These are phyloP conservation scores for Amblyopsis hoosieri DNA, from an alignment of 2,797 vertebrate genomes.

Conservation along the genomic window DNA sequence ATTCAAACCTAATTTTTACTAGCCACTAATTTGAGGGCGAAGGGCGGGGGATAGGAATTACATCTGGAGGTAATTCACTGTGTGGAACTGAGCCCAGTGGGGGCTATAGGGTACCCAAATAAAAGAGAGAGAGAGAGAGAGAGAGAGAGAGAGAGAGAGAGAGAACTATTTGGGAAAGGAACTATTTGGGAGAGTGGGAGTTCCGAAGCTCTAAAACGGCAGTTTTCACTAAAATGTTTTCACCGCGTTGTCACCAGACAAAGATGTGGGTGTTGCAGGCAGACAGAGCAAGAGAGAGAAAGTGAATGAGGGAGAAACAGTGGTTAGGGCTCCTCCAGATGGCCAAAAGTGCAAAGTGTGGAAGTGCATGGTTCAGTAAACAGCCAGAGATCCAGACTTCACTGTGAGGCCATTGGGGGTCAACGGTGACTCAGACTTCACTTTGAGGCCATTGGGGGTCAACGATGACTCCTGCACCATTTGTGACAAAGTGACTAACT, in stretches of 20 bases:
- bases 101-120: conserved; percentile 56
- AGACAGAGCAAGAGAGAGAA: conserved; percentile 12
- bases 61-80: conserved; percentile 83
- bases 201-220: conserved; percentile 68
- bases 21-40: conserved; percentile 79
- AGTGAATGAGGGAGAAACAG: background rate
- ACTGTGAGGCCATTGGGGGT: conserved; percentile 21
- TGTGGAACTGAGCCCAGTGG: conserved; percentile 74
- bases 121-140: conserved; percentile 31
- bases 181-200: conserved; percentile 66
- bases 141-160: conserved; percentile 44
- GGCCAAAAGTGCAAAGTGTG: conserved; percentile 45
- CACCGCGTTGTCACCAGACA: conserved; percentile 70
- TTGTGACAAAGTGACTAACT: background rate
- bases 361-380: conserved; percentile 39
- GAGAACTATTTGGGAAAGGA: no score
- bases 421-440: background rate
- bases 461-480: background rate
- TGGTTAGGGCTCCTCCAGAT: conserved; percentile 45
- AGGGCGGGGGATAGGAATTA: conserved; percentile 74
- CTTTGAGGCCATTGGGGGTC: conserved; percentile 34
- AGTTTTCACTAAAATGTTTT: conserved; percentile 72
- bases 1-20: conserved; percentile 84
- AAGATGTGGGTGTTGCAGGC: conserved; percentile 61
- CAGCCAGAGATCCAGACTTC: conserved; percentile 40